Base-by-base conservation (phyloP, 2,888 invertebrate species). In the Neocrepidodera transversa region DNA sequence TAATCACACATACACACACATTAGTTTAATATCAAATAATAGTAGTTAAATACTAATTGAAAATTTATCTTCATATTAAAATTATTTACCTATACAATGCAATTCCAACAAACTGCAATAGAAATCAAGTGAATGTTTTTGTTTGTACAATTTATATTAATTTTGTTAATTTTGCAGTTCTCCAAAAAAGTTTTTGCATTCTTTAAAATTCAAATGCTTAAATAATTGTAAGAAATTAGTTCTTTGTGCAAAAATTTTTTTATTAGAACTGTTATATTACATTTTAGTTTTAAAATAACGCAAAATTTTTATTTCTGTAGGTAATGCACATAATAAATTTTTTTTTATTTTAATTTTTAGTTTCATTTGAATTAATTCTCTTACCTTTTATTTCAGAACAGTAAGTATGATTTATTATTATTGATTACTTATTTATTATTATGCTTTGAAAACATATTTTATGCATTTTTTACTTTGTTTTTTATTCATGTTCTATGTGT, bases 281-380 rank as follows among this genome's bases (percentile, higher is more conserved):
- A 48, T 56, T 60, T 60, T 60, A 60, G 52, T 60, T 60, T 56
- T 48, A 56, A 36, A 51, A 54, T 42, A 54, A 56, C 60, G 60
- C 60, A 51, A 60, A 60, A 60, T 60, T 60, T 56, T 64, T 62
- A 64, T 61, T 64, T 64, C 59, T 64, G 58, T 64, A 64, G 60
- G 60, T 56, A 52, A 57, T 64, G 60, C 59, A 60, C 58, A 58
- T 57, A 64, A 64, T 64, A 64, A 62, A 64, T 64, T 64, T 62
- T 54, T 40, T 64, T 62, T 56, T 59, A 59, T 58, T 59, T 54
- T 60, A 57, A 45, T 47, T 59, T 57, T 54, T 64, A 51, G 59
- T 64, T 64, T 64, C 48, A 60, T 55, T 59, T 62, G 52, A 45
- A 51, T 58, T 53, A 47, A 52, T 58, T 58, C 42, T 35, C 36